Evolutionary conservation across 2,113 vertebrate genomes (phyloP).

Genomic region (Patagioenas fasciata): DNA sequence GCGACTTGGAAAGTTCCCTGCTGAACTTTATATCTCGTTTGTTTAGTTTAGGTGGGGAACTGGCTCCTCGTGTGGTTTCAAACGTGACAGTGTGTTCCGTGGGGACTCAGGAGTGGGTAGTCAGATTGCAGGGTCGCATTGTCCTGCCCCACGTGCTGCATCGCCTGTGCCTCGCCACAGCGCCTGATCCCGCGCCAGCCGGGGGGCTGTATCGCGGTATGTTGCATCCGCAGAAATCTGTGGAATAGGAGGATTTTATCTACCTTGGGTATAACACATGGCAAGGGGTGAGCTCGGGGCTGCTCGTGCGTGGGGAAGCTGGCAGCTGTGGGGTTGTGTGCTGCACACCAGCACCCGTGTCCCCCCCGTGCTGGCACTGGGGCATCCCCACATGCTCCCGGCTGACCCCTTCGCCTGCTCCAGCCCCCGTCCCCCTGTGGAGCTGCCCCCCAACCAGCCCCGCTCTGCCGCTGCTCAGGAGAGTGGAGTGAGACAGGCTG

Average conservation of each 20-base stretch:
- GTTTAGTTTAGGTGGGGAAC: not conserved
- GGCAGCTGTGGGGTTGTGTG: rapidly evolving
- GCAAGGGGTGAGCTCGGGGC: not conserved
- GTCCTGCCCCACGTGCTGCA: not conserved
- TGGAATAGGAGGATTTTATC: not conserved
- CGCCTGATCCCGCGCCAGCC: not conserved
- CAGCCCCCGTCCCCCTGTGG: not conserved
- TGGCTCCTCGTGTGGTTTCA: rapidly evolving
- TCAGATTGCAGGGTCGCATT: rapidly evolving
- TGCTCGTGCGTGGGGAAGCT: rapidly evolving
- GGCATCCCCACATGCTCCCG: not conserved
- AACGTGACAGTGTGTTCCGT: rapidly evolving
- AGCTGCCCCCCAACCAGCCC: not conserved
- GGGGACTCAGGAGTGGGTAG: rapidly evolving
- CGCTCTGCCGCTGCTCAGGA: not conserved
- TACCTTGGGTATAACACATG: rapidly evolving
- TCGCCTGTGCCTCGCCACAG: not conserved
- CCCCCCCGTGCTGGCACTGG: rapidly evolving
- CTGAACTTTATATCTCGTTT: rapidly evolving
- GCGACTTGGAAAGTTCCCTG: not conserved
- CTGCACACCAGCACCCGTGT: rapidly evolving
- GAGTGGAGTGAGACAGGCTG: not conserved
- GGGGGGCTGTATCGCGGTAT: no score
- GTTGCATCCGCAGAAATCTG: not conserved
- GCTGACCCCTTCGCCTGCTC: not conserved